Percentiles rank a stretch among this genome's conserved stretches.
These are phyloP conservation scores for Caloenas nicobarica DNA, from an alignment of 2,113 vertebrate genomes.

Conservation along the genomic window DNA sequence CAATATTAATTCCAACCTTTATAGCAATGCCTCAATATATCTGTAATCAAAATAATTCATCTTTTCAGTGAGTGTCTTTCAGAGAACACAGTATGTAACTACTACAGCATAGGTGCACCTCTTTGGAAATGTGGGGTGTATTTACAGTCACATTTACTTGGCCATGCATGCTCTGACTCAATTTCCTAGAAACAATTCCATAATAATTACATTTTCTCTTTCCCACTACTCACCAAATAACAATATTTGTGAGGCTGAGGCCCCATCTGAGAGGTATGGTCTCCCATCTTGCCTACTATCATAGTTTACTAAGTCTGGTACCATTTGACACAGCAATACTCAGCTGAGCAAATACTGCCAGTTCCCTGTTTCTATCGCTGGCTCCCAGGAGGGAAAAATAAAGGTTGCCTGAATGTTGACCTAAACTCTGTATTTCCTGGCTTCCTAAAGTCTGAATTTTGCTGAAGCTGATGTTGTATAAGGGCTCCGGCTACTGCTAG, in stretches of 20 bases:
- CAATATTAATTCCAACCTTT: background rate
- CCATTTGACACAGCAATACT: background rate
- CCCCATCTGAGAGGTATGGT: background rate
- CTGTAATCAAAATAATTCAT: background rate
- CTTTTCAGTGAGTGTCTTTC: background rate
- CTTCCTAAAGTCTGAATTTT: conserved; percentile 15
- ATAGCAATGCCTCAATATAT: background rate
- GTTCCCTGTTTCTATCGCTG: background rate
- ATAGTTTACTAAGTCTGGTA: background rate
- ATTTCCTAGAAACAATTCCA: background rate
- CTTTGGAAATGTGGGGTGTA: background rate
- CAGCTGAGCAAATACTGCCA: background rate
- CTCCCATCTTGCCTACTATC: background rate
- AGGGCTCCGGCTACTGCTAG: background rate
- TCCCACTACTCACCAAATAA: background rate
- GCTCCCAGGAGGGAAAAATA: background rate
- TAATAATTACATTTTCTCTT: background rate
- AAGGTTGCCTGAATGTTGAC: conserved; percentile 28
- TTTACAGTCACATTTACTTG: background rate
- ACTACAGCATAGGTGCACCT: background rate
- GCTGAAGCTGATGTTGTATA: conserved; percentile 2
- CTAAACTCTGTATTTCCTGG: background rate
- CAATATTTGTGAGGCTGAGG: background rate
- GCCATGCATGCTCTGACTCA: background rate
- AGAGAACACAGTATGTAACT: background rate